Evolutionary conservation across 1,140 invertebrate species (phyloP), one percentile per base, ranked within the genome.

Genomic region (Ceratina japonica): DNA sequence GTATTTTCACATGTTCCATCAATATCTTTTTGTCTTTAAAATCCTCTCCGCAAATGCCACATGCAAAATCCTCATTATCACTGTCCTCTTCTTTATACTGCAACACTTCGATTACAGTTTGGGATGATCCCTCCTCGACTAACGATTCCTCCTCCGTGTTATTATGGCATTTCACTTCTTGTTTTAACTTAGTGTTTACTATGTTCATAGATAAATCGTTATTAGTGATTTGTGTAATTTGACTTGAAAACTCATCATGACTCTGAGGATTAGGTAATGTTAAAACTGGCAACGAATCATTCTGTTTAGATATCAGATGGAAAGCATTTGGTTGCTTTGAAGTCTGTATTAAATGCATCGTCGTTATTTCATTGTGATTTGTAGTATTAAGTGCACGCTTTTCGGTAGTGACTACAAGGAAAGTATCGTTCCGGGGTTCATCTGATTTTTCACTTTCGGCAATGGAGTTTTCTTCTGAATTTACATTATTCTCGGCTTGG

Each of bases 1-100:
- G 92, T 81, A 88, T 89, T 75, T 92, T 92, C 22, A 92, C 90
- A 73, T 92, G 92, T 62, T 91, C 91, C 89, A 92, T 92, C 10
- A 92, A 83, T 37, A 87, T 84, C 59, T 82, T 85, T 80, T 92
- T 92, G 37, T 91, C 86, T 20, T 83, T 76, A 79, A 92, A 92
- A 58, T 90, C 89, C 73, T 91, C 90, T 0, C 91, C 92, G 58
- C 92, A 92, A 73, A 92, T 91, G 12, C 89, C 89, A 68, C 92
- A 92, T 15, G 88, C 75, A 37, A 90, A 80, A 73, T 90, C 88
- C 13, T 85, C 86, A 37, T 71, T 85, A 1, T 82, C 85, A 12
- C 92, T 88, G 4, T 79, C 87, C 3, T 88, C 83, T 2, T 75
- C 63, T 12, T 77, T 75, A 62, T 85, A 88, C 5, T 88, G 81